Evolutionary conservation across 2,888 invertebrate genomes (phyloP), one percentile per base, ranked within the genome.

Genomic region (Coelinius sp.): DNA sequence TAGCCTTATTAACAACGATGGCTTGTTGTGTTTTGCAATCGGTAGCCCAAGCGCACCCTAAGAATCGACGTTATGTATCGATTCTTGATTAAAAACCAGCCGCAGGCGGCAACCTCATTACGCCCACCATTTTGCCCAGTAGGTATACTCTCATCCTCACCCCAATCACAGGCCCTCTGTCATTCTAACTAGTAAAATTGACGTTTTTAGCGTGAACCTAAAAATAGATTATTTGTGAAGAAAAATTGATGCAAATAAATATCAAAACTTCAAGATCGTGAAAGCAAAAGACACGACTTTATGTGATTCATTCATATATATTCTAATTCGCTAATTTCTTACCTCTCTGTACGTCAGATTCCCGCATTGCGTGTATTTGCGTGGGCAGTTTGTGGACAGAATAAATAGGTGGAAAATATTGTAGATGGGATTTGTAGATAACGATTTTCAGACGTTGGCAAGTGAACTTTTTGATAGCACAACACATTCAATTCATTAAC

Each of bases 51-150:
- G 74, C 73, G 31, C 31, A 59, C 59, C 59, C 20, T 31, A 25
- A 59, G 35, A 31, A 59, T 59, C 35, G 17, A 59, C 76, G 81
- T 80, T 81, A 83, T 83, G 82, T 82, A 83, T 85, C 83, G 82
- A 85, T 84, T 84, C 83, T 82, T 85, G 84, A 86, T 84, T 83
- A 86, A 83, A 82, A 84, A 75, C 81, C 81, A 80, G 81, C 86
- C 85, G 78, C 78, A 71, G 82, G 86, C 83, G 77, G 80, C 81
- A 81, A 81, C 83, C 53, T 53, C 52, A 67, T 56, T 67, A 67
- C 67, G 67, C 67, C 67, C 67, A 53, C 53, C 24, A 49, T 52
- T 31, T 31, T 66, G 49, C 3, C 46, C 25, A 24, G 22, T n/a
- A n/a, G n/a, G n/a, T n/a, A n/a, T n/a, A 5, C 63, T 41, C 41